Base-by-base conservation (phyloP, 2,113 vertebrate genomes). In the Tyrannus savana region DNA sequence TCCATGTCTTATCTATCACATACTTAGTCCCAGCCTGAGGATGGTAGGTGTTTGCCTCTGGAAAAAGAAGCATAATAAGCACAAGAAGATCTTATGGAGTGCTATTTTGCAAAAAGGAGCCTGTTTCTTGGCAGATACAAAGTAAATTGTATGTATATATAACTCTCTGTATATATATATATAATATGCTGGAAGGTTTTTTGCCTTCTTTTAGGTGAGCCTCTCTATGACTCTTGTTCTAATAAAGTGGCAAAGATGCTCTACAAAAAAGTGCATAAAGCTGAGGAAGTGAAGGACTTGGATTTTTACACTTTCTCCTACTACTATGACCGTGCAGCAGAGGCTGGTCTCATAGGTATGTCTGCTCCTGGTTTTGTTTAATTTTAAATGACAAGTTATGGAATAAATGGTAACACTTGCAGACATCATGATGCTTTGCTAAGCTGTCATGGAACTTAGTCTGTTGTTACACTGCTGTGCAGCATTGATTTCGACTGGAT, bases 271-370 rank as follows among this genome's bases (percentile, higher is more conserved):
- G 98, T 99, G 66, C 96, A 97, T 41, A 98, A 92, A 80, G 97
- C 96, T 13, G 93, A 96, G 7, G 99, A 98, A 89, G 98, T 97
- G 10, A 97, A 97, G 25, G 87, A 98, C 23, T 67, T 98, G 81
- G 98, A 99, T 46, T 99, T 99, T 88, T 99, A 99, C 63, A 98
- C 99, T 12, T 99, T 99, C 95, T 99, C 99, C 67, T 99, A 98
- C 96, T 99, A 99, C 95, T 99, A 99, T 10, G 99, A 99, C 94
- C 97, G 98, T 21, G 99, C 99, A 6, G 98, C 98, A 53, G 98
- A 98, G 39, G 97, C 99, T 31, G 97, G 98, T 5, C 96, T 98
- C 84, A 98, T 99, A 72, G 99, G 99, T 99, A 98, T 7, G 92
- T 39, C 56, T 78, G 37, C 58, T 84, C 5, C 77, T 90, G 41